Evolutionary conservation across 2,113 vertebrate species (phyloP).

Genomic region (Tetraodon nigroviridis): DNA sequence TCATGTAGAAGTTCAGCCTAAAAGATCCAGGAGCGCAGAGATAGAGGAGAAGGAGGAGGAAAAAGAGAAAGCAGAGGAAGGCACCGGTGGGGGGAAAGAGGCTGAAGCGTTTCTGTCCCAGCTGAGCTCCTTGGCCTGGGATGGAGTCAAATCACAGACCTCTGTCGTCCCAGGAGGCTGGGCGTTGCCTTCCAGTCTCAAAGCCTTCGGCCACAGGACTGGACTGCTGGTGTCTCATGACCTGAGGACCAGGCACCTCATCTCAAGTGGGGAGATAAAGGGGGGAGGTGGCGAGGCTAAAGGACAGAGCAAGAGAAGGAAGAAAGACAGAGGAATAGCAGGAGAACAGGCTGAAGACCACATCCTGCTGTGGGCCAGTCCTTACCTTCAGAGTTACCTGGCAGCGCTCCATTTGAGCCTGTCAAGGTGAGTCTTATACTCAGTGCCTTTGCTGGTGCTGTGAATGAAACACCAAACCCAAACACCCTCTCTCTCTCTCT

Average conservation of each 20-base stretch:
- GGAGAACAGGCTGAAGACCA: not conserved
- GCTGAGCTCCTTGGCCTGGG: constrained; percentile 80
- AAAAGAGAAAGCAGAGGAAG: not conserved
- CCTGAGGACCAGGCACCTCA: constrained; percentile 11
- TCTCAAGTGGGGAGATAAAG: not conserved
- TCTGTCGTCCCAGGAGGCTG: constrained; percentile 46
- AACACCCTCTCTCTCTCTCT: not conserved
- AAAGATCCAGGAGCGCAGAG: constrained; percentile 6
- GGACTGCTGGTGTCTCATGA: constrained; percentile 62
- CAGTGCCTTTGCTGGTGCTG: not conserved
- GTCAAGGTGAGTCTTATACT: constrained; percentile 58
- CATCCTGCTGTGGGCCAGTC: constrained; percentile 72
- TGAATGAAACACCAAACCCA: too few relatives aligned
- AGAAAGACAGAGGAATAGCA: not conserved
- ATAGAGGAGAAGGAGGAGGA: not conserved
- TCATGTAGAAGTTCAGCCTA: not conserved
- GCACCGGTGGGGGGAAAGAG: not conserved
- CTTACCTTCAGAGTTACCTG: constrained; percentile 82
- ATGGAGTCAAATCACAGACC: constrained; percentile 71
- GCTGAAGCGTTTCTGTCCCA: constrained; percentile 48
- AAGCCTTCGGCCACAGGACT: constrained; percentile 68
- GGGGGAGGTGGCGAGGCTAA: constrained; percentile 7
- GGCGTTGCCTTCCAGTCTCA: constrained; percentile 48
- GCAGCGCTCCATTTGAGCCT: constrained; percentile 76
- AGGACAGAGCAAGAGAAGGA: not conserved